Base-by-base conservation (phyloP, 2,888 invertebrate species). In the Dromius quadrimaculatus region DNA sequence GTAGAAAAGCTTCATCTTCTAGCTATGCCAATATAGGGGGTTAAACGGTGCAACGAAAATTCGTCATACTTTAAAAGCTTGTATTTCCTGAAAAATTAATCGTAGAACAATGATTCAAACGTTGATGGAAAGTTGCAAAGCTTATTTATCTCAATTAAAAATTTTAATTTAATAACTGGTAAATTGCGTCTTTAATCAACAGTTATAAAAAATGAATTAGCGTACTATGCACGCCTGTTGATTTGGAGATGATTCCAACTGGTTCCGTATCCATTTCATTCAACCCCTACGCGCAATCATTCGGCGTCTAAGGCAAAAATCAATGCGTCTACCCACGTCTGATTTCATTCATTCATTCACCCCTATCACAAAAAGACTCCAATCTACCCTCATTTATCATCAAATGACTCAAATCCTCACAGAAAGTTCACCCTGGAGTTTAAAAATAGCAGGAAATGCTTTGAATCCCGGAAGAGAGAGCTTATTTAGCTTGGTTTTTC, bases 261-360 rank as follows among this genome's bases (percentile, higher is more conserved):
- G n/a, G n/a, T 61, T 61, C 61, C 61, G 61, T 22, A 13, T 20
- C 15, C 28, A 13, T 8, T 9, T 6, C 15, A 4, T 6, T 54
- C 36, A n/a, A n/a, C 28, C 13, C 45, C 9, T 15, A 22, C 9
- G 28, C 50, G 23, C 23, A 13, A 15, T 23, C n/a, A 5, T n/a
- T 23, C 47, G 5, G n/a, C n/a, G n/a, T n/a, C n/a, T n/a, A n/a
- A n/a, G 9, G 15, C 61, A 41, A 61, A 61, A 61, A 61, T 61
- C 61, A 61, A 61, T 61, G 61, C 41, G 38, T 13, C 17, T 13
- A 4, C 5, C n/a, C 13, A 28, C 22, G 61, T 61, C 61, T 36
- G 5, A n/a, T 34, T 38, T 59, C 59, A 59, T 61, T 61, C 61
- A 61, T 61, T 11, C 61, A 38, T 38, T 61, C 61, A 38, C 20